These are phyloP conservation scores for Piscicola geometra DNA, from an alignment of 2,888 invertebrate species.

Conservation along the genomic window DNA sequence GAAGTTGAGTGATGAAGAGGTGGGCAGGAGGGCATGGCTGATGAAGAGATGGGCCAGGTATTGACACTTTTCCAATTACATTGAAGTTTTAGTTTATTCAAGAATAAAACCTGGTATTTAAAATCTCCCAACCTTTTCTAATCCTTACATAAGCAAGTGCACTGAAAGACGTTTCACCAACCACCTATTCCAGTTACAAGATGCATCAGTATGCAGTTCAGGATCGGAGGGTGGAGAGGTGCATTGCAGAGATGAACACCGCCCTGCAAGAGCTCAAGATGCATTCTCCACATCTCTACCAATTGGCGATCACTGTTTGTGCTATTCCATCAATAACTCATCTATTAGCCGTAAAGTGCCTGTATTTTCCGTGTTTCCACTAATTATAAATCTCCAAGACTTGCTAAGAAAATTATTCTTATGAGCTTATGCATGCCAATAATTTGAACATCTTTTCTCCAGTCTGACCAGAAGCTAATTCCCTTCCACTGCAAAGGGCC, in stretches of 20 bases:
- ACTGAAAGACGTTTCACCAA: too few relatives aligned
- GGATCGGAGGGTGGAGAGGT: not conserved
- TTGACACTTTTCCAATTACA: not conserved
- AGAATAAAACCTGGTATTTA: too few relatives aligned
- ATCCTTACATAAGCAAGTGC: too few relatives aligned
- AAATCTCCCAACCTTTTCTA: too few relatives aligned
- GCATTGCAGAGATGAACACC: slow-evolving; percentile 63
- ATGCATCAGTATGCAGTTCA: slow-evolving; percentile 52
- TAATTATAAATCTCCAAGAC: too few relatives aligned
- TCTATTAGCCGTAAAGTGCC: too few relatives aligned
- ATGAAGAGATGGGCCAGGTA: slow-evolving; percentile 71
- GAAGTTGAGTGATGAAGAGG: slow-evolving; percentile 59
- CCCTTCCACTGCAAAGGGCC: slow-evolving; percentile 69
- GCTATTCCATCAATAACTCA: too few relatives aligned
- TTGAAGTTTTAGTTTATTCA: too few relatives aligned
- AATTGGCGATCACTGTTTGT: slow-evolving; percentile 63
- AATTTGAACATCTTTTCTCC: too few relatives aligned
- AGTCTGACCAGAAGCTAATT: slow-evolving; percentile 69
- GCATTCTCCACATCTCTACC: slow-evolving; percentile 80
- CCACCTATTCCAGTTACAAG: slow-evolving; percentile 32
- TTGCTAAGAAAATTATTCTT: too few relatives aligned
- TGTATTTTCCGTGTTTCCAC: too few relatives aligned
- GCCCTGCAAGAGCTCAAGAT: slow-evolving; percentile 74
- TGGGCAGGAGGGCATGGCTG: slow-evolving; percentile 65
- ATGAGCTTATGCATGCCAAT: too few relatives aligned